Percentiles rank a stretch among this genome's conserved stretches.
Evolutionary conservation across 2,113 vertebrate species (phyloP).

Genomic region (Desmodus rotundus): DNA sequence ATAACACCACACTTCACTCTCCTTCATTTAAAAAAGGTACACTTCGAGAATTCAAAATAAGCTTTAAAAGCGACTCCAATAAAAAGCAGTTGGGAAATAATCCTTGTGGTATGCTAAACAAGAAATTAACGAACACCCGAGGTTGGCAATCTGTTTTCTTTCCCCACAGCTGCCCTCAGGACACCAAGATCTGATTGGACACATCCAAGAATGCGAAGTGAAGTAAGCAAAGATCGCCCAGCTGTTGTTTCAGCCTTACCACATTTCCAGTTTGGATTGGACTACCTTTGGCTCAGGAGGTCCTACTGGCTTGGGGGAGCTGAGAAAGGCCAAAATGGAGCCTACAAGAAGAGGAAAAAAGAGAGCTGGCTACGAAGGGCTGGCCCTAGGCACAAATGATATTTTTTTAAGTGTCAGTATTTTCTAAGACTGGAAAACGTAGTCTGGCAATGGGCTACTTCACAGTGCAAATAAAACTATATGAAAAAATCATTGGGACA

Average conservation of each 20-base stretch:
- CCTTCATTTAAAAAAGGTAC: neutral
- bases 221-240: neutral
- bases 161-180: neutral
- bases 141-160: neutral
- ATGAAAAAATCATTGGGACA: neutral
- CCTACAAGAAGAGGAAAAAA: slow-evolving; percentile 26
- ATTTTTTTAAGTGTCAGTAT: neutral
- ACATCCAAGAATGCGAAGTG: neutral
- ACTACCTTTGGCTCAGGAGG: slow-evolving; percentile 23
- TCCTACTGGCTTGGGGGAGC: neutral
- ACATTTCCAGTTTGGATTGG: slow-evolving; percentile 5
- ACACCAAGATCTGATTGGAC: neutral
- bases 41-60: neutral
- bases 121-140: slow-evolving; percentile 9
- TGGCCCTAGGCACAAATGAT: neutral
- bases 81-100: neutral
- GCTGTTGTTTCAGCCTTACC: neutral
- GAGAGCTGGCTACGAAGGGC: slow-evolving; percentile 13
- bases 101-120: neutral
- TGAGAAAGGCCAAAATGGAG: slow-evolving; percentile 38
- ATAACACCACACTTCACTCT: neutral
- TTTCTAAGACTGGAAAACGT: slow-evolving; percentile 10
- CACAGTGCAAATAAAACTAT: neutral
- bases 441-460: neutral
- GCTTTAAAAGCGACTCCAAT: slow-evolving; percentile 18